A percentile compares a stretch with the other conserved stretches of the same genome.
Conservation (phyloP, 2,113 vertebrate species). For the Scalopus aquaticus region DNA sequence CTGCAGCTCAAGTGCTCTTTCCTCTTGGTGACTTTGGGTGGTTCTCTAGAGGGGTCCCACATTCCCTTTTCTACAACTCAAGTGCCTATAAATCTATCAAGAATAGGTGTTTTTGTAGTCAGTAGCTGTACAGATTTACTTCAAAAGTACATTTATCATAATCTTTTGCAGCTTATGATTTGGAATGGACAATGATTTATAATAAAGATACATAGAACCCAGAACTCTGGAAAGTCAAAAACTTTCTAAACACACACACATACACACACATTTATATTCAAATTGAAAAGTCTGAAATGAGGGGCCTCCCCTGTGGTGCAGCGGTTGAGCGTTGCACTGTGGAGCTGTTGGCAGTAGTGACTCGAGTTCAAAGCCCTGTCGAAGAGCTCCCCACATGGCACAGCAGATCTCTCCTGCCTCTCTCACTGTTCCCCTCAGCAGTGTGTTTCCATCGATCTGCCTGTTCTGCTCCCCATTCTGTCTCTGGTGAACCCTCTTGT, state of each 20-base stretch:
- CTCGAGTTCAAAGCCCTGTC: too few relatives aligned
- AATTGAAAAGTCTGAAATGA: background rate
- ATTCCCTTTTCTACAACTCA: background rate
- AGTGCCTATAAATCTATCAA: background rate
- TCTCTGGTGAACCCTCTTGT: too few relatives aligned
- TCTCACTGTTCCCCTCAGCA: too few relatives aligned
- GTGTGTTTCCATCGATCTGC: too few relatives aligned
- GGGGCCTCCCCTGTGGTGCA: too few relatives aligned
- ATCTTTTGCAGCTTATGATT: background rate
- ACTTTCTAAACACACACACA: too few relatives aligned
- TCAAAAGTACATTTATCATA: background rate
- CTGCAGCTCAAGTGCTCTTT: background rate
- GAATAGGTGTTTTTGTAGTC: background rate
- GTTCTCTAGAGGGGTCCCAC: background rate
- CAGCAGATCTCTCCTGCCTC: too few relatives aligned
- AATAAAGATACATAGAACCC: background rate
- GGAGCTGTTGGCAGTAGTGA: too few relatives aligned
- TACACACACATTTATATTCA: background rate
- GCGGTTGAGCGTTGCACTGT: too few relatives aligned
- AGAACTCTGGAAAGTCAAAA: slow-evolving; percentile 6
- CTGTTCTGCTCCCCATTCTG: too few relatives aligned
- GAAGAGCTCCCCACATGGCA: too few relatives aligned
- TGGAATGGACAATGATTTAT: background rate
- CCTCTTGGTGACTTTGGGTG: background rate
- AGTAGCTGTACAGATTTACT: background rate